These are phyloP conservation scores for Zaprionus tsacasi DNA, from an alignment of 1,140 invertebrate species.

Conservation along the genomic window DNA sequence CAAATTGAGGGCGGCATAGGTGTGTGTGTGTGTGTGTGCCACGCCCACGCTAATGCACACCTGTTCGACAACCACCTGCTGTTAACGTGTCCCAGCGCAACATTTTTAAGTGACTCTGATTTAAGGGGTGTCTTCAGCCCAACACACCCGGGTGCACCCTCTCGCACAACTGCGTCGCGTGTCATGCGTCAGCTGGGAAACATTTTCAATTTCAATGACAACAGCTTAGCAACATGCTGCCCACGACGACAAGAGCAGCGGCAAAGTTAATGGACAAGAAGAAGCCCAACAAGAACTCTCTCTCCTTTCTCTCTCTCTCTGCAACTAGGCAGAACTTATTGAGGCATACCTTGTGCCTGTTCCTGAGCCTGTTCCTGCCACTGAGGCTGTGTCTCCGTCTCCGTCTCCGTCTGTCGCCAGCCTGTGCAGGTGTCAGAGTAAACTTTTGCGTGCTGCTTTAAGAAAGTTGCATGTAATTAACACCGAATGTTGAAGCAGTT, in stretches of 20 bases:
- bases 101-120: conserved; percentile 81
- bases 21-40: background rate
- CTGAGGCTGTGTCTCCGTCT: background rate
- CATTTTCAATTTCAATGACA: conserved; percentile 81
- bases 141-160: too few species aligned
- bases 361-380: background rate
- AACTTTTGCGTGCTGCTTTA: conserved; percentile 62
- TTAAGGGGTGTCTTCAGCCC: conserved; percentile 53
- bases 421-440: conserved; percentile 46
- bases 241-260: conserved; percentile 47
- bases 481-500: conserved; percentile 66
- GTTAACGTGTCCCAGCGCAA: conserved; percentile 68
- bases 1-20: conserved; percentile 36
- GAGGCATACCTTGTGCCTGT: background rate
- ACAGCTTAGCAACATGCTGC: conserved; percentile 76
- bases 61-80: conserved; percentile 74
- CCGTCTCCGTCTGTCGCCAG: background rate
- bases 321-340: conserved; percentile 15
- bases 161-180: conserved; percentile 48
- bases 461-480: conserved; percentile 79
- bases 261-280: conserved; percentile 78
- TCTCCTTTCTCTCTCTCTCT: background rate
- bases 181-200: conserved; percentile 78
- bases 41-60: conserved; percentile 46
- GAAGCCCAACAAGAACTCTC: conserved; percentile 16